phyloP scores from a whole-genome alignment of 2,888 invertebrate genomes.

The Andrena camellia region DNA sequence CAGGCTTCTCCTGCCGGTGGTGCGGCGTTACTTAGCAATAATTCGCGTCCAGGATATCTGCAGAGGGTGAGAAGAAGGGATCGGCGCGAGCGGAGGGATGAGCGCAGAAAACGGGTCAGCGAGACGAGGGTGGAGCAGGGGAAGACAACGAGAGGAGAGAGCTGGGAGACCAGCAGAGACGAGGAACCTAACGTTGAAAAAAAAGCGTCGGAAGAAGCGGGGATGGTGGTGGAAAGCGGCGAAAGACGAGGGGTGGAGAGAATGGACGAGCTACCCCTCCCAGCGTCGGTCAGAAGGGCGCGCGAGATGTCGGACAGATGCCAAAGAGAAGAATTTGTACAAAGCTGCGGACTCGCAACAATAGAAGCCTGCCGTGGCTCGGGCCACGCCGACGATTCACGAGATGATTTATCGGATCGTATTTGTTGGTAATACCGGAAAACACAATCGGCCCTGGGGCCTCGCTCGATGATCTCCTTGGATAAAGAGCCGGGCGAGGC shows the following conservation, averaged over 20 bases:
- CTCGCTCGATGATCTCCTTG: slow-evolving; percentile 49
- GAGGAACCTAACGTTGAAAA: neutral
- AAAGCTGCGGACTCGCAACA: slow-evolving; percentile 65
- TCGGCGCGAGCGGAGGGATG: slow-evolving; percentile 8
- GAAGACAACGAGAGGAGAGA: neutral
- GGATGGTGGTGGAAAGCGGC: neutral
- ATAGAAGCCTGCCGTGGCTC: slow-evolving; percentile 62
- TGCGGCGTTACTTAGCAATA: slow-evolving; percentile 72
- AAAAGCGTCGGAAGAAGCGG: slow-evolving; percentile 6
- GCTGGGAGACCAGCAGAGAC: neutral
- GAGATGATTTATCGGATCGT: slow-evolving; percentile 76
- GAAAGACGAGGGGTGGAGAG: slow-evolving; percentile 11
- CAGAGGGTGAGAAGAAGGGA: slow-evolving; percentile 20
- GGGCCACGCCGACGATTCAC: slow-evolving; percentile 60
- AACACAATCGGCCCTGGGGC: slow-evolving; percentile 56
- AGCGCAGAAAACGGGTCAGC: slow-evolving; percentile 31
- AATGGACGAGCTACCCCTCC: slow-evolving; percentile 30
- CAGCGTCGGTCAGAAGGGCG: slow-evolving; percentile 42
- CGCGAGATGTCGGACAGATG: slow-evolving; percentile 71
- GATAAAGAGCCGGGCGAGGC: slow-evolving; percentile 31
- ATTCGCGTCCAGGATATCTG: slow-evolving; percentile 61
- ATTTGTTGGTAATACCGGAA: slow-evolving; percentile 70
- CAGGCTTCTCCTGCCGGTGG: slow-evolving; percentile 35
- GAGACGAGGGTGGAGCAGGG: neutral
- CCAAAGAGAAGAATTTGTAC: slow-evolving; percentile 63